Evolutionary conservation across 2,888 invertebrate genomes (phyloP).

Genomic region (Clivina fossor): DNA sequence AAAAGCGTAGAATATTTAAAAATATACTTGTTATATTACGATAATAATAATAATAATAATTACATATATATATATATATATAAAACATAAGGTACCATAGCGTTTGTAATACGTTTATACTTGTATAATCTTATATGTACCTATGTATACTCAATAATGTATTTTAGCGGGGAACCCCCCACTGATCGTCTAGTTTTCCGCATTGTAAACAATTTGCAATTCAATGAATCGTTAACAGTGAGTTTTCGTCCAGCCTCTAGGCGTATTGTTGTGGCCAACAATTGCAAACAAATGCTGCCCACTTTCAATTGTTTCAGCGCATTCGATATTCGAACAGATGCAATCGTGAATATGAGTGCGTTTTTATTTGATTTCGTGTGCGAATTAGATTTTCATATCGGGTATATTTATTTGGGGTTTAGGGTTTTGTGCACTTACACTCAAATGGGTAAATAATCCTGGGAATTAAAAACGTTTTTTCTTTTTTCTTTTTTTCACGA

Average conservation of each 20-base stretch:
- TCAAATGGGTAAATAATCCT: not conserved
- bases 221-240: constrained; percentile 5
- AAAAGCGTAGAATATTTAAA: no score
- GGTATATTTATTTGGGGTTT: not conserved
- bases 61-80: no score
- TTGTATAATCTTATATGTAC: no score
- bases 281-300: constrained; percentile 29
- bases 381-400: not conserved
- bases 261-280: constrained; percentile 49
- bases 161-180: not conserved
- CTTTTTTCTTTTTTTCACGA: not conserved
- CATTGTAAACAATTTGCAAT: constrained; percentile 1
- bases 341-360: constrained; percentile 10
- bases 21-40: no score
- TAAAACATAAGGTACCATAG: no score
- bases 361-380: not conserved
- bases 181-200: not conserved
- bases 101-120: no score
- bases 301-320: constrained; percentile 29
- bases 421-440: not conserved
- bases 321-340: constrained; percentile 23
- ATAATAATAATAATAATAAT: no score
- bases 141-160: no score
- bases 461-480: not conserved
- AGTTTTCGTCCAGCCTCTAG: constrained; percentile 45